Conservation (phyloP, 2,888 invertebrate species). For the Lagria hirta region DNA sequence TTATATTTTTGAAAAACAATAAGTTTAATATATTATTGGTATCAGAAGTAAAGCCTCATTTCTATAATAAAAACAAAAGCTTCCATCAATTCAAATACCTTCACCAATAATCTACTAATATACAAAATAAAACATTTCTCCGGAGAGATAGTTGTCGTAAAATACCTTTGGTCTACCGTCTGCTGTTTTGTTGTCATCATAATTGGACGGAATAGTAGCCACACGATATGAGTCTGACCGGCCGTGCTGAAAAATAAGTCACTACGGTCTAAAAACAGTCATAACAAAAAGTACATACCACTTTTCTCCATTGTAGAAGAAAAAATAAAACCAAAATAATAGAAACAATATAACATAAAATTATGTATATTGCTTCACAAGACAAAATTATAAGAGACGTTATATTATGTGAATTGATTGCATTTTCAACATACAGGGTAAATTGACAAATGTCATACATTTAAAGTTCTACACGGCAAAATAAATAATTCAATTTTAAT, state of each 20-base stretch:
- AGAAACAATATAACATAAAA: conserved; percentile 21
- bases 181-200: conserved; percentile 94
- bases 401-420: neutral
- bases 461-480: too few species aligned
- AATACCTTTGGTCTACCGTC: conserved; percentile 90
- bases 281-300: conserved; percentile 21
- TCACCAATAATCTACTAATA: neutral
- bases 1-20: too few species aligned
- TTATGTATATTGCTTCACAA: too few species aligned
- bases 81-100: too few species aligned
- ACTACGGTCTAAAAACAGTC: conserved; percentile 29
- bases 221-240: conserved; percentile 96
- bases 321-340: conserved; percentile 26
- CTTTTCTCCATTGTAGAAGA: conserved; percentile 29
- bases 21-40: too few species aligned
- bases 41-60: too few species aligned
- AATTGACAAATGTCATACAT: too few species aligned
- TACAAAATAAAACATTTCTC: too few species aligned
- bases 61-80: too few species aligned
- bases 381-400: too few species aligned
- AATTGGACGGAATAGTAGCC: conserved; percentile 88
- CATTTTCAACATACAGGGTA: conserved; percentile 1
- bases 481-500: too few species aligned
- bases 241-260: conserved; percentile 71
- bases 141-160: conserved; percentile 1